phyloP scores from a whole-genome alignment of 2,113 vertebrate species.

The Dinomys branickii region DNA sequence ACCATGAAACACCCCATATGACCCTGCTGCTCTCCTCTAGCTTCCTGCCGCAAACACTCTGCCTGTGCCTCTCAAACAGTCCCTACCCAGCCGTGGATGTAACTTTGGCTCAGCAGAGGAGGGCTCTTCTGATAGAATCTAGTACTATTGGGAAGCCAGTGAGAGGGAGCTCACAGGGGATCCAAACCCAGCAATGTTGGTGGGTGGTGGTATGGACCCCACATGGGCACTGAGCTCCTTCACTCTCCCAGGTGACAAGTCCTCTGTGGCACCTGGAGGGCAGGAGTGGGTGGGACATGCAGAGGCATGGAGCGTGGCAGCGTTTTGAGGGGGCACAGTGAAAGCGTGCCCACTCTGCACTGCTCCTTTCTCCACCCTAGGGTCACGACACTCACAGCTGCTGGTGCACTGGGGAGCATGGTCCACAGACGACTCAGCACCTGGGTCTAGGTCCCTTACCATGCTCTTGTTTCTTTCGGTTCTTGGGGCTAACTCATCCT shows the following conservation, averaged over 20 bases:
- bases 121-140: neutral
- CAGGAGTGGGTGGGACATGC: neutral
- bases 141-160: neutral
- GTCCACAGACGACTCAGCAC: neutral
- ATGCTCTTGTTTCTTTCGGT: neutral
- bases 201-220: neutral
- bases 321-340: neutral
- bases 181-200: neutral
- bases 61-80: neutral
- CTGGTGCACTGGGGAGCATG: neutral
- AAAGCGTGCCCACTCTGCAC: neutral
- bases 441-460: neutral
- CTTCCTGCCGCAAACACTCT: neutral
- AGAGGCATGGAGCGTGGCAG: neutral
- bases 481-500: neutral
- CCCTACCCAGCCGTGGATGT: neutral
- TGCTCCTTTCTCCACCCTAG: neutral
- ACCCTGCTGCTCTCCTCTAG: neutral
- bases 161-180: neutral
- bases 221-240: neutral
- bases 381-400: neutral
- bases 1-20: too few relatives aligned
- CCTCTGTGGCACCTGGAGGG: neutral
- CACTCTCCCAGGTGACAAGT: neutral
- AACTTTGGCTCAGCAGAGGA: neutral